Evolutionary conservation across 2,888 invertebrate genomes (phyloP).

Genomic region (Timandra comae): DNA sequence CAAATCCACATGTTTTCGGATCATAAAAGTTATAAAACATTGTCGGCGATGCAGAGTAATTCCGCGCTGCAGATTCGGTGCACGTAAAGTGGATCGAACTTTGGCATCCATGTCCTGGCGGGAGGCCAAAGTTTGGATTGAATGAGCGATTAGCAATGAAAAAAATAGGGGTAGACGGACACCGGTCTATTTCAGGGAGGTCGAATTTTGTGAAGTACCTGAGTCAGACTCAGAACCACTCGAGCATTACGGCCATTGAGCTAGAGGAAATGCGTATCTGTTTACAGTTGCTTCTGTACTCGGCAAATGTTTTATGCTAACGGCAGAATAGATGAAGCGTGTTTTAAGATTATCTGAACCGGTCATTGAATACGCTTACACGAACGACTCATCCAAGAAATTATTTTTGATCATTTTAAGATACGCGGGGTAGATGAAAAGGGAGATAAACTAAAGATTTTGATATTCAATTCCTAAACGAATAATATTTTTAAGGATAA

Average conservation of each 20-base stretch:
- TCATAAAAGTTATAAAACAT: slow-evolving; percentile 19
- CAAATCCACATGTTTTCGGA: slow-evolving; percentile 20
- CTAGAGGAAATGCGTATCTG: slow-evolving; percentile 58
- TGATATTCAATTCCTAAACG: no score
- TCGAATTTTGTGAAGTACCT: slow-evolving; percentile 60
- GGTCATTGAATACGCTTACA: no score
- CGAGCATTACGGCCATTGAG: slow-evolving; percentile 53
- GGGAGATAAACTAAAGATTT: no score
- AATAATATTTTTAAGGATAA: no score
- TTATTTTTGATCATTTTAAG: no score
- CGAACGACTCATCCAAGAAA: background rate
- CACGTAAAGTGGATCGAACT: slow-evolving; percentile 48
- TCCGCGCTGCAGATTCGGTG: slow-evolving; percentile 41
- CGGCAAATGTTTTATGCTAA: slow-evolving; percentile 31
- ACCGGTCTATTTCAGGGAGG: slow-evolving; percentile 66
- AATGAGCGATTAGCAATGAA: slow-evolving; percentile 69
- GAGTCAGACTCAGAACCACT: slow-evolving; percentile 56
- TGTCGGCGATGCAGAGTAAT: slow-evolving; percentile 17
- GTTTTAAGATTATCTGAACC: slow-evolving; percentile 14
- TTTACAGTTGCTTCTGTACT: slow-evolving; percentile 39
- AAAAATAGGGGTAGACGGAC: slow-evolving; percentile 58
- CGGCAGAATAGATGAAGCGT: slow-evolving; percentile 17
- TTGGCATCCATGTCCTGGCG: slow-evolving; percentile 61
- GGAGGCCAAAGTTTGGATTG: slow-evolving; percentile 64
- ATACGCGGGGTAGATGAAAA: no score